Conservation (phyloP, 1,140 invertebrate species). For the Bombus balteatus region DNA sequence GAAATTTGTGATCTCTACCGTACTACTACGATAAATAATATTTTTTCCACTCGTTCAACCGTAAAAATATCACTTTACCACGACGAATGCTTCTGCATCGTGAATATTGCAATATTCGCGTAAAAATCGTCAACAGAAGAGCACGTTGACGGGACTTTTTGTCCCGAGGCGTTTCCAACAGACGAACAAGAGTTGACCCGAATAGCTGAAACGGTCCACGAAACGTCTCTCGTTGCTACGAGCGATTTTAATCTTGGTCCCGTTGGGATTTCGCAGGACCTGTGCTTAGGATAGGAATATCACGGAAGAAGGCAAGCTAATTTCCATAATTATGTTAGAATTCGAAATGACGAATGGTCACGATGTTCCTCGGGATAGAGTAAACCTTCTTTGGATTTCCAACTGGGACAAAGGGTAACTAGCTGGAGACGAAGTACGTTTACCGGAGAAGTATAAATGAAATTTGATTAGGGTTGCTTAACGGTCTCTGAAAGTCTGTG, state of each 20-base stretch:
- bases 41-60: background rate
- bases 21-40: too few relatives aligned
- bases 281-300: background rate
- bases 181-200: slow-evolving; percentile 64
- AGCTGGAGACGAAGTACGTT: background rate
- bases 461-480: background rate
- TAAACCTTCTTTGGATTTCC: background rate
- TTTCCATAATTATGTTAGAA: slow-evolving; percentile 23
- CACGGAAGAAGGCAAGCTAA: background rate
- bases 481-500: background rate
- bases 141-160: slow-evolving; percentile 44
- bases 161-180: slow-evolving; percentile 49
- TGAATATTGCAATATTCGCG: background rate
- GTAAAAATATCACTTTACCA: background rate
- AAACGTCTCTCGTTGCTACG: slow-evolving; percentile 13
- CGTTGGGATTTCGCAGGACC: background rate
- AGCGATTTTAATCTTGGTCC: slow-evolving; percentile 20
- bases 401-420: background rate
- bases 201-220: slow-evolving; percentile 54
- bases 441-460: background rate
- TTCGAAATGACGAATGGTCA: background rate
- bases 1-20: too few relatives aligned
- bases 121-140: background rate
- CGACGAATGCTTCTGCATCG: background rate
- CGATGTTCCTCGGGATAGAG: background rate